Evolutionary conservation across 1,140 invertebrate genomes (phyloP).

Genomic region (Heliconius hermathena): DNA sequence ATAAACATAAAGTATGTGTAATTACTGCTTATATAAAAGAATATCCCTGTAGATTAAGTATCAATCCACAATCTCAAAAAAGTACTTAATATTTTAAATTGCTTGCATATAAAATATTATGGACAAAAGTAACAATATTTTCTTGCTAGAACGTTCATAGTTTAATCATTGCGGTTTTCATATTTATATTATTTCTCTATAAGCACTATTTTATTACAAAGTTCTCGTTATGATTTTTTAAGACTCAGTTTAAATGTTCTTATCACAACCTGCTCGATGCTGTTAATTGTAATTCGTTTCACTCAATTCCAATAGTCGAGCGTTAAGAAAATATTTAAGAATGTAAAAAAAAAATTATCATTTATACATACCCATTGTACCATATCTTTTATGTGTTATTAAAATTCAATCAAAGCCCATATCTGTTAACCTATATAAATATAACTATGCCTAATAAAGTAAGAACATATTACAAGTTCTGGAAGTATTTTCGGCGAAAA

Average conservation of each 20-base stretch:
- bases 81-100: too few species aligned
- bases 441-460: too few species aligned
- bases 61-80: too few species aligned
- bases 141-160: too few species aligned
- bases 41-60: too few species aligned
- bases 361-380: background rate
- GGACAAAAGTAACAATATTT: too few species aligned
- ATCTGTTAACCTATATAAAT: background rate
- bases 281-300: conserved; percentile 6
- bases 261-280: background rate
- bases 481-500: conserved; percentile 40
- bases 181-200: too few species aligned
- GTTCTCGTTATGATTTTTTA: background rate
- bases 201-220: background rate
- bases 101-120: too few species aligned
- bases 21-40: too few species aligned
- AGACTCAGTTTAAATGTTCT: background rate
- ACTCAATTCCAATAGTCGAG: background rate
- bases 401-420: background rate
- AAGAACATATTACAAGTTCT: conserved; percentile 43
- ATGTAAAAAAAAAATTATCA: background rate
- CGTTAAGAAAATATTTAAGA: background rate
- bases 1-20: too few species aligned
- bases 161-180: too few species aligned
- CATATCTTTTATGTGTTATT: background rate